Base-by-base conservation (phyloP, 2,797 vertebrate species). In the Mus spretus region DNA sequence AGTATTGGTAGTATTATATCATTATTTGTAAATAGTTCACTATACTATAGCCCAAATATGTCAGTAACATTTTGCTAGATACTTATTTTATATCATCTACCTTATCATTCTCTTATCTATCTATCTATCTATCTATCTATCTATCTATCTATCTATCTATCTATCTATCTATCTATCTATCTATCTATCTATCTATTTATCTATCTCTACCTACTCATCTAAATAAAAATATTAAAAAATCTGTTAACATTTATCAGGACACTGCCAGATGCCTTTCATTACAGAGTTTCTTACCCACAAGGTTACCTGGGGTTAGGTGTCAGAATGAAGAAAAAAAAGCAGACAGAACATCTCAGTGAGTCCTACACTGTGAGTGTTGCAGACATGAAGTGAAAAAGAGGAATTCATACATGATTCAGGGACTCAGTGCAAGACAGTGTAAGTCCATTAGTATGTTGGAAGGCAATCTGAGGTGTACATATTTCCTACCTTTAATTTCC, bases 1-100 rank as follows among this genome's bases (percentile, higher is more conserved):
- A 26, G 24, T 70, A 55, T 37, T 55, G 24, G 14, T 31, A 40
- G 8, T 89, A 37, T 34, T 79, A 28, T 79, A 40, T 89, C 59
- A 94, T 75, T 92, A 57, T 81, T 83, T 93, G 6, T 85, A 87
- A 91, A 55, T 89, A 26, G 3, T 82, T 28, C 34, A n/a, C 47
- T 67, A 8, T 0, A 47, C 4, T 84, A 31, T 74, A 72, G 83
- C 24, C 12, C 95, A 77, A 47, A 94, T 85, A 6, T 90, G 65
- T 67, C 74, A 79, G 15, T 63, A 78, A 61, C 37, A 90, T 82
- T 94, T 95, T 74, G 34, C 37, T 88, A 67, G 7, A 55, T 1
- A 37, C 19, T 65, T 10, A 26, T 70, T 22, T 37, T 53, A 22
- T 28, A 70, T 86, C 47, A 44, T 59, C 22, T 82, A 82, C 55